phyloP scores from a whole-genome alignment of 2,797 vertebrate genomes.

The Tympanoctomys barrerae region DNA sequence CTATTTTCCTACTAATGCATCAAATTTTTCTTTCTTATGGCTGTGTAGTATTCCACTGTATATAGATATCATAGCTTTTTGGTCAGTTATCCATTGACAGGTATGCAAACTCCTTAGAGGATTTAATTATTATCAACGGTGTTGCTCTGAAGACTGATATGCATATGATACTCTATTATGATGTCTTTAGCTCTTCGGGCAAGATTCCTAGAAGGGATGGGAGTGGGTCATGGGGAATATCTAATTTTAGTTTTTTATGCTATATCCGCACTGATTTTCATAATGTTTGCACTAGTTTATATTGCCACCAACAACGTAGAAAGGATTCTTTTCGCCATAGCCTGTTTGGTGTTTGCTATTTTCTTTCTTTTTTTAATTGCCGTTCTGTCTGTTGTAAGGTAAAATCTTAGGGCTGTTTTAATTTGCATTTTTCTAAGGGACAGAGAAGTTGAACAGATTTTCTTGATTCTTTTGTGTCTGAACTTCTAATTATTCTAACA shows the following conservation, averaged over 20 bases:
- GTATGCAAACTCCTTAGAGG: not conserved
- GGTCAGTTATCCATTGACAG: not conserved
- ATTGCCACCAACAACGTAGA: not conserved
- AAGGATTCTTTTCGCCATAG: not conserved
- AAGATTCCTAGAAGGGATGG: not conserved
- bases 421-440: not conserved
- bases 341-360: not conserved
- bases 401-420: not conserved
- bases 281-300: not conserved
- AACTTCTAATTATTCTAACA: slow-evolving; percentile 52
- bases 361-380: not conserved
- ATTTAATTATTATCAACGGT: not conserved
- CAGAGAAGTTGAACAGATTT: not conserved
- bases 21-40: not conserved
- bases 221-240: not conserved
- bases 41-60: not conserved
- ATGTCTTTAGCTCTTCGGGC: not conserved
- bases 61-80: not conserved
- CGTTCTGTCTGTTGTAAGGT: not conserved
- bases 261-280: not conserved
- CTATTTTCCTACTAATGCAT: not conserved
- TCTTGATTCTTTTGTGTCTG: not conserved
- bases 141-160: not conserved
- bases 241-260: not conserved
- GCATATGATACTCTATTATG: not conserved